Evolutionary conservation across 2,113 vertebrate species (phyloP), one percentile per base, ranked within the genome.

Genomic region (Aptenodytes patagonicus): DNA sequence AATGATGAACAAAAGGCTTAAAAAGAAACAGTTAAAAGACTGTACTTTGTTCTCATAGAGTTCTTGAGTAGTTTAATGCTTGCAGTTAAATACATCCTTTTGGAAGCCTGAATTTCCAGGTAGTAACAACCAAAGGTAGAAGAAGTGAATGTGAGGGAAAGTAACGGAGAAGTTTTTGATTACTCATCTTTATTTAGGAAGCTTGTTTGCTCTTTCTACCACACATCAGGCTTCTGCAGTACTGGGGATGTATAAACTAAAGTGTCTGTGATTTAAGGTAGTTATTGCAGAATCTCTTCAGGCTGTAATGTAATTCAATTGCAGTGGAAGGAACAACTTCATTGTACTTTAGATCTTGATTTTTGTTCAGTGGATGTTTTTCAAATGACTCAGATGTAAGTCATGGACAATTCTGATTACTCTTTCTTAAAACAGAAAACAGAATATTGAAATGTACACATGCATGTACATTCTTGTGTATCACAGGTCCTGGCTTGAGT

Each of bases 61-160:
- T 34, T 87, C 89, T 89, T 52, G 40, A 40, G 49, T 96, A 61
- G 69, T 84, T 79, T 96, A 95, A 86, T 96, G 62, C 21, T 86
- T 95, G 83, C 38, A n/a, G 20, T 69, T 92, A 61, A 77, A 76
- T 65, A 42, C 1, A 2, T 7, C 2, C 88, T 75, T 69, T 49
- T 78, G 12, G 77, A 96, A 89, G 32, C 75, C 51, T 76, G 65
- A 66, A 70, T 97, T 97, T 96, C 82, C 52, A 68, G 7, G 7
- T 11, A 42, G 54, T 51, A 91, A 18, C 32, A 91, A 28, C 9
- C 5, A 51, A 86, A 75, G 25, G 34, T 42, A 64, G 44, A 36
- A 73, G 40, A 60, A 70, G 18, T 71, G 34, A 51, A 80, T 86
- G 36, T 44, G 32, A 73, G 5, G 40, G 54, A 26, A 57, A 51